A percentile compares a stretch with the other conserved stretches of the same genome.
Evolutionary conservation across 2,113 vertebrate genomes (phyloP).

Genomic region (Okapia johnstoni): DNA sequence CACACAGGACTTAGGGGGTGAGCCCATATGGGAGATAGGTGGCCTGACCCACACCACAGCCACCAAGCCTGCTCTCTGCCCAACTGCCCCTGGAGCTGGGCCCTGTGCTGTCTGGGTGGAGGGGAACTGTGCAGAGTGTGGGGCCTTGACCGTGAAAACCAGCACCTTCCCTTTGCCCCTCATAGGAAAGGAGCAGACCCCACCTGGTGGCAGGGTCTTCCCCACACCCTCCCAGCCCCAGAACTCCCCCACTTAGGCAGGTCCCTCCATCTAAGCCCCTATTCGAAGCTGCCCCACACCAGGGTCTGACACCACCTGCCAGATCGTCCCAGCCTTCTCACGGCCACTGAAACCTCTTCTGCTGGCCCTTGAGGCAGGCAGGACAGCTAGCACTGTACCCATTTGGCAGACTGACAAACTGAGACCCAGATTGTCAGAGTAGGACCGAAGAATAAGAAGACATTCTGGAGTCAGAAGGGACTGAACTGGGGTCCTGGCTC

Average conservation of each 20-base stretch:
- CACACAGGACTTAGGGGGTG: not conserved
- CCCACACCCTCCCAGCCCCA: not conserved
- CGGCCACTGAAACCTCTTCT: not conserved
- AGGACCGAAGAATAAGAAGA: not conserved
- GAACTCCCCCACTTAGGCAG: not conserved
- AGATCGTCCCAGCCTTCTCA: not conserved
- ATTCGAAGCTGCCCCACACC: not conserved
- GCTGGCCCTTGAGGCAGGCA: not conserved
- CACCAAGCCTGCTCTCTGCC: not conserved
- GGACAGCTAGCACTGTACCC: not conserved
- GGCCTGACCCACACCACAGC: not conserved
- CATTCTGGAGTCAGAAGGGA: not conserved
- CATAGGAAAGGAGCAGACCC: not conserved
- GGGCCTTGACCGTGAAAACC: not conserved
- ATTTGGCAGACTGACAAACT: not conserved
- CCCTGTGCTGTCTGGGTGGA: not conserved
- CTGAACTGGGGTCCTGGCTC: not conserved
- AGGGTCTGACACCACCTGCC: not conserved
- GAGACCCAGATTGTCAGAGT: not conserved
- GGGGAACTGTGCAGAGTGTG: not conserved
- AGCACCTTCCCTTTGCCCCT: not conserved
- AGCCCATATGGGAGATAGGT: not conserved
- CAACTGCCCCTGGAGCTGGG: not conserved
- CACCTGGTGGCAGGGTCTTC: too few relatives aligned
- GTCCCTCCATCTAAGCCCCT: not conserved